phyloP scores from a whole-genome alignment of 2,888 invertebrate species.

The Caenorhabditis japonica region DNA sequence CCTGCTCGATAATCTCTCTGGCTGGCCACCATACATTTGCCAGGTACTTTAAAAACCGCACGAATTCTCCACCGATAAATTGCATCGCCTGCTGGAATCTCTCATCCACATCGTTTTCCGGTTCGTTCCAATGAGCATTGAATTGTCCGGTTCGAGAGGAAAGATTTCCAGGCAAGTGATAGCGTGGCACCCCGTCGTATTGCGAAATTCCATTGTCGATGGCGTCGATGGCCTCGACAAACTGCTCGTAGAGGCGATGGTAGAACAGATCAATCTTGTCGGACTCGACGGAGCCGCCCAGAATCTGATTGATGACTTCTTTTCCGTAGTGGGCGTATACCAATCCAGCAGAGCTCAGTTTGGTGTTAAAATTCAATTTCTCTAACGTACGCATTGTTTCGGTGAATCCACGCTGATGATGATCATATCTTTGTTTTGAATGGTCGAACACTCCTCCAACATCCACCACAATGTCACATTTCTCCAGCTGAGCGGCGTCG shows the following conservation, averaged over 20 bases:
- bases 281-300: conserved; percentile 35
- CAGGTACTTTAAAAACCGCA: conserved; percentile 82
- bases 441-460: conserved; percentile 91
- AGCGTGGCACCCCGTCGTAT: conserved; percentile 72
- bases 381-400: conserved; percentile 77
- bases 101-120: conserved; percentile 80
- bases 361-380: conserved; percentile 79
- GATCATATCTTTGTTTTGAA: conserved; percentile 87
- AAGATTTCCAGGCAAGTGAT: conserved; percentile 66
- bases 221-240: conserved; percentile 94
- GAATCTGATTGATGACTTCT: conserved; percentile 81
- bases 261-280: conserved; percentile 77
- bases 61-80: conserved; percentile 82
- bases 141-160: conserved; percentile 83
- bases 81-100: conserved; percentile 77
- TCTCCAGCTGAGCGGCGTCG: conserved; percentile 82
- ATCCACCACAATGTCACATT: conserved; percentile 94
- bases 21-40: conserved; percentile 89
- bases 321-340: conserved; percentile 91
- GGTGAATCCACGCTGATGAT: conserved; percentile 85
- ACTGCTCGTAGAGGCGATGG: conserved; percentile 85
- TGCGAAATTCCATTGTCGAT: conserved; percentile 93
- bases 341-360: conserved; percentile 92
- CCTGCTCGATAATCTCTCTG: conserved; percentile 84
- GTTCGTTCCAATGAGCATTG: conserved; percentile 87